Conservation (phyloP, 2,113 vertebrate genomes). For the Dolichotis patagonum region DNA sequence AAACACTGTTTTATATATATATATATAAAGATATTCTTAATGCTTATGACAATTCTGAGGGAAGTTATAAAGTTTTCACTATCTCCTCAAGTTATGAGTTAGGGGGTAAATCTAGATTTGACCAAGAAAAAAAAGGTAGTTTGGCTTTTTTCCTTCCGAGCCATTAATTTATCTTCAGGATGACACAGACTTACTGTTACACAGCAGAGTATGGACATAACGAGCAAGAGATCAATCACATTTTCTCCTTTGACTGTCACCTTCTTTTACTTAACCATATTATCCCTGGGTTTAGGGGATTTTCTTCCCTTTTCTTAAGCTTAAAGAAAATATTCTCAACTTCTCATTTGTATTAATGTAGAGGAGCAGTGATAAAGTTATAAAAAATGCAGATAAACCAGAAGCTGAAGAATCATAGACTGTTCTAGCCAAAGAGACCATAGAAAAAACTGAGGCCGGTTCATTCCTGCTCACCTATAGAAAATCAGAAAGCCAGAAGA, state of each 20-base stretch:
- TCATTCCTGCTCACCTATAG: not conserved
- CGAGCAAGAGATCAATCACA: not conserved
- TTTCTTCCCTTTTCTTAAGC: not conserved
- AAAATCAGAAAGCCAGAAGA: not conserved
- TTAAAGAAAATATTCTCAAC: constrained; percentile 51
- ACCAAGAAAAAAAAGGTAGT: not conserved
- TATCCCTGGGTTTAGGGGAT: not conserved
- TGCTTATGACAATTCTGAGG: not conserved
- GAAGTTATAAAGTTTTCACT: not conserved
- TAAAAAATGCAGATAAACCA: constrained; percentile 30
- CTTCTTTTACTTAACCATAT: constrained; percentile 22
- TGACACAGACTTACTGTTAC: not conserved
- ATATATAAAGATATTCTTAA: constrained; percentile 20
- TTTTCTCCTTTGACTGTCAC: not conserved
- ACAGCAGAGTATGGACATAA: not conserved
- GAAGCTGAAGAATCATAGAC: constrained; percentile 8
- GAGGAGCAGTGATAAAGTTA: not conserved
- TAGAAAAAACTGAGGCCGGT: not conserved
- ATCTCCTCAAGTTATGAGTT: constrained; percentile 3
- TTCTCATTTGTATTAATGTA: constrained; percentile 49
- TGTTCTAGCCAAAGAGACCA: not conserved
- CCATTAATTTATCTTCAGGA: constrained; percentile 4
- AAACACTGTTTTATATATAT: not conserved
- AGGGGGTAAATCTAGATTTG: constrained; percentile 9
- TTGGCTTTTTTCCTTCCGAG: constrained; percentile 18